phyloP scores from a whole-genome alignment of 64 coral and sea anemone species.

The Actinia tenebrosa region DNA sequence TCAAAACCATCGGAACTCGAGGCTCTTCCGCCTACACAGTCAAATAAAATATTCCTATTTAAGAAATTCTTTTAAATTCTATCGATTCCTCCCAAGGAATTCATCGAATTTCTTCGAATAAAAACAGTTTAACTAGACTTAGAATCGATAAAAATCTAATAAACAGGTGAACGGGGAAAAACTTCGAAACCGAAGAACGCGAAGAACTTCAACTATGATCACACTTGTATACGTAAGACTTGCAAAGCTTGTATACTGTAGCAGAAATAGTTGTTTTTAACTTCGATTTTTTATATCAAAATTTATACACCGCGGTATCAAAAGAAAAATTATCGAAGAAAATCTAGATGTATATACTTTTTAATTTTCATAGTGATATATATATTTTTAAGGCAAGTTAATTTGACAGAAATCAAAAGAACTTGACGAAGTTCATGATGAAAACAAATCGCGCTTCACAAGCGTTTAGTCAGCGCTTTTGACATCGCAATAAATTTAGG shows the following conservation, averaged over 20 bases:
- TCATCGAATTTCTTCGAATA: not conserved
- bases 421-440: not conserved
- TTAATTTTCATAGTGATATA: not conserved
- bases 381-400: not conserved
- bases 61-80: not conserved
- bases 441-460: not conserved
- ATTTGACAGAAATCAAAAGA: not conserved
- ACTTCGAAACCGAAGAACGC: not conserved
- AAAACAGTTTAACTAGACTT: not conserved
- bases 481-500: not conserved
- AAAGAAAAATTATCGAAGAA: not conserved
- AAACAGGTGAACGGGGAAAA: not conserved
- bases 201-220: slow-evolving; percentile 14
- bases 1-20: slow-evolving; percentile 2
- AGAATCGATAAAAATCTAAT: not conserved
- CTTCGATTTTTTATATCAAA: not conserved
- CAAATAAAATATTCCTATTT: not conserved
- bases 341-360: not conserved
- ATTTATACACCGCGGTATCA: not conserved
- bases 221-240: not conserved
- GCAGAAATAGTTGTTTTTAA: not conserved
- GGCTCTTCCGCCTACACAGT: not conserved
- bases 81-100: not conserved
- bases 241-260: not conserved
- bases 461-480: slow-evolving; percentile 8